Base-by-base conservation (phyloP, 1,140 invertebrate species). In the Daktulosphaira vitifoliae region DNA sequence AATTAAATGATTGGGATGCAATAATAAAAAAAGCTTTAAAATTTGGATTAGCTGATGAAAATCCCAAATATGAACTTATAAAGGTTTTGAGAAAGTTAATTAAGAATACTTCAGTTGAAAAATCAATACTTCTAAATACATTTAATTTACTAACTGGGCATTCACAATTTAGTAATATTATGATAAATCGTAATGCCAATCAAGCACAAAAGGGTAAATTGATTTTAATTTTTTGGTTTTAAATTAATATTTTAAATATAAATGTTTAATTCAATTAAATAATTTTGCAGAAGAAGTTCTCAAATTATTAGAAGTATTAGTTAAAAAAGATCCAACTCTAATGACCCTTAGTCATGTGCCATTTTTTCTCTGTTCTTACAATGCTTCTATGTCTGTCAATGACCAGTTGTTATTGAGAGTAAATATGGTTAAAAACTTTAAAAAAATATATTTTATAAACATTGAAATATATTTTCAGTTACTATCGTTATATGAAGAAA, bases 281-380 rank as follows among this genome's bases (percentile, higher is more conserved):
- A 3, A 9, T 0, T 48, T 46, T 48, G 13, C 26, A 62, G 56
- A 62, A 62, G 42, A 48, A 54, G 42, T 66, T 22, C 33, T 66
- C 8, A 50, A 18, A 46, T 23, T 66, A 16, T 48, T 66, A 16
- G 22, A 59, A 37, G 46, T 54, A 16, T 39, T 66, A 49, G 23
- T 66, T 23, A 66, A 66, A 8, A 49, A 56, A 23, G 52, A 49
- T n/a, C 53, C 49, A 42, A 39, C 65, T 8, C 33, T 85, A 0
- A 81, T 88, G 76, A 75, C 79, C 66, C 65, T 76, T 2, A 77
- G 78, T 46, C 85, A 88, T 67, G 77, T 88, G 59, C 84, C 86
- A 1, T 74, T 89, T 2, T 82, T 85, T 68, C 77, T 90, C 56
- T 81, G 84, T 18, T 79, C 86, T 1, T 90, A 89, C 68, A 81